phyloP scores from a whole-genome alignment of 2,797 vertebrate species.

The Diplodus puntazzo region DNA sequence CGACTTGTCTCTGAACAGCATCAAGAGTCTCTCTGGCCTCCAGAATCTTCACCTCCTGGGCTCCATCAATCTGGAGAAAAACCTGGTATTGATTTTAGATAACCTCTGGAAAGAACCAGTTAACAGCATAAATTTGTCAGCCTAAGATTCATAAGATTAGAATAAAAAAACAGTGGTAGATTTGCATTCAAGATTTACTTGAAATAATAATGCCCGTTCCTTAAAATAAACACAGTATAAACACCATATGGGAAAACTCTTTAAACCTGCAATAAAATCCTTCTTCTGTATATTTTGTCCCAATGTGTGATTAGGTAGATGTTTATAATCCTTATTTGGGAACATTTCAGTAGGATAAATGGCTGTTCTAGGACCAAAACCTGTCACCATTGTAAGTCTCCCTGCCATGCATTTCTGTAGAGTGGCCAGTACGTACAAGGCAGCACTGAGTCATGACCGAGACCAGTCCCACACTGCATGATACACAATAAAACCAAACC shows the following conservation, averaged over 20 bases:
- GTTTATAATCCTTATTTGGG: not conserved
- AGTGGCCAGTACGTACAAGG: no score
- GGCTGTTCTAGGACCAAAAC: not conserved
- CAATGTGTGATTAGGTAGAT: not conserved
- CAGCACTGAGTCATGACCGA: no score
- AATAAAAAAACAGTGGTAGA: not conserved
- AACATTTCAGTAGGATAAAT: not conserved
- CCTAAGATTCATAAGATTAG: not conserved
- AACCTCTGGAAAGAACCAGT: not conserved
- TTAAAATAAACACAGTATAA: no score
- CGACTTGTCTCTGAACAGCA: slow-evolving; percentile 91
- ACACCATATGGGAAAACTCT: no score
- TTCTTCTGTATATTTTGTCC: no score
- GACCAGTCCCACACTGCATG: no score
- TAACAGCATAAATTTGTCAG: not conserved
- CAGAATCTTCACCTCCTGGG: slow-evolving; percentile 87
- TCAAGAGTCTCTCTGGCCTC: slow-evolving; percentile 88
- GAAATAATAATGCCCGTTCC: no score
- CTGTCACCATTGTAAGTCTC: not conserved
- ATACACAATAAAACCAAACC: no score
- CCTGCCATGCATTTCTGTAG: not conserved
- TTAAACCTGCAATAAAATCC: no score
- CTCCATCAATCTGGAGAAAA: slow-evolving; percentile 88
- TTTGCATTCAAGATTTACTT: not conserved
- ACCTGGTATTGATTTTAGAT: slow-evolving; percentile 85